Evolutionary conservation across 2,888 invertebrate species (phyloP).

Genomic region (Orthosia gothica): DNA sequence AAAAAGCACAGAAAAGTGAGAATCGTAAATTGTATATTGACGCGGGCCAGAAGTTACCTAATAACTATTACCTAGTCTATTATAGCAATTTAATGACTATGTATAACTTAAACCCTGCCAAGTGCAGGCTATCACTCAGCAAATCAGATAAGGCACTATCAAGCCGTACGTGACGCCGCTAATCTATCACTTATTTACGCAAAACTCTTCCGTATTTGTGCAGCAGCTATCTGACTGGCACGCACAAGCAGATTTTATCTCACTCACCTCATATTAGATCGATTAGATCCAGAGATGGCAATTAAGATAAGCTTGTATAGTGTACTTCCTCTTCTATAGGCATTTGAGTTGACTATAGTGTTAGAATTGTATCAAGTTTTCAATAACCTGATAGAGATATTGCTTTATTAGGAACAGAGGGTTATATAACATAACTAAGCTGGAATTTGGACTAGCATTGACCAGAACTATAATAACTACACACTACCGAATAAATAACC

Average conservation of each 20-base stretch:
- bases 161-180: conserved; percentile 15
- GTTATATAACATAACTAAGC: not conserved
- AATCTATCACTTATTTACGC: conserved; percentile 53
- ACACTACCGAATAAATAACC: not conserved
- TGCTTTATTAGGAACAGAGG: not conserved
- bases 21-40: too few species aligned
- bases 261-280: conserved; percentile 36
- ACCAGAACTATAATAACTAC: not conserved
- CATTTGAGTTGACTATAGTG: conserved; percentile 2
- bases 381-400: conserved; percentile 1
- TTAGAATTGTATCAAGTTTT: conserved; percentile 21
- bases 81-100: not conserved
- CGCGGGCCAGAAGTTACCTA: too few species aligned
- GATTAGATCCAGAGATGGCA: conserved; percentile 44
- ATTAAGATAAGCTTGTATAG: conserved; percentile 49
- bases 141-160: conserved; percentile 13
- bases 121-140: conserved; percentile 11
- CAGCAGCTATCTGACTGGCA: conserved; percentile 30
- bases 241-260: conserved; percentile 47
- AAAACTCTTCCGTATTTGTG: conserved; percentile 50
- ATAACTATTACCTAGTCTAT: not conserved
- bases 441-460: not conserved
- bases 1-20: not conserved
- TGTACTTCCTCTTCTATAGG: conserved; percentile 41
- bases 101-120: conserved; percentile 5